Base-by-base conservation (phyloP, 2,888 invertebrate species). In the Drosophila mimica region DNA sequence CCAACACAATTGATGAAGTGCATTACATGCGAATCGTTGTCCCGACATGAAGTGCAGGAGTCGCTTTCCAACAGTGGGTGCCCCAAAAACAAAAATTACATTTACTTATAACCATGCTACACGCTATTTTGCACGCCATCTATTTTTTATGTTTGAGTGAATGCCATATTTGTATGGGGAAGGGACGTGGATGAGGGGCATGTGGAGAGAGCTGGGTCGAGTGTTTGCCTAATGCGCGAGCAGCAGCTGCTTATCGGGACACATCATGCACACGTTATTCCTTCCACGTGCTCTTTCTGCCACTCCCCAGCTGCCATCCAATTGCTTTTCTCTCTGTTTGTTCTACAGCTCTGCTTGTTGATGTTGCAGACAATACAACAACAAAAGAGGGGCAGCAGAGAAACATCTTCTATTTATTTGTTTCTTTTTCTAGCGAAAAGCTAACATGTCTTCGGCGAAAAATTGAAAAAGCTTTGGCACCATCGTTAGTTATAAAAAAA, bases 161-260 rank as follows among this genome's bases (percentile, higher is more conserved):
- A 46, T 20, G 20, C 46, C 13, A 70, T 62, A 54, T 40, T 31
- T 13, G 28, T 33, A 4, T 0, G 11, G 6, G 4, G 0, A 1
- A 13, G n/a, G 13, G 1, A 31, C 8, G 9, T 13, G 5, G 11
- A 31, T 11, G 9, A 15, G 5, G 11, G 17, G 13, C 11, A 31
- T n/a, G 7, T 9, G 46, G 5, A 63, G 28, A 1, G 11, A 31
- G 5, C 20, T 17, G 25, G 6, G 11, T 43, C 52, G 40, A 61
- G 51, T 33, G 17, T 31, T 70, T n/a, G 56, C 40, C 46, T 70
- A 64, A 79, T 63, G 77, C 70, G 49, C 70, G 52, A 76, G 81
- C 38, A 67, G 76, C 67, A 59, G 81, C 62, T 71, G 76, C 70
- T 78, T 78, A 80, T 80, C 76, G 38, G 54, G 15, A 46, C 76